Base-by-base conservation (phyloP, 2,888 invertebrate genomes). In the Baccha elongata region DNA sequence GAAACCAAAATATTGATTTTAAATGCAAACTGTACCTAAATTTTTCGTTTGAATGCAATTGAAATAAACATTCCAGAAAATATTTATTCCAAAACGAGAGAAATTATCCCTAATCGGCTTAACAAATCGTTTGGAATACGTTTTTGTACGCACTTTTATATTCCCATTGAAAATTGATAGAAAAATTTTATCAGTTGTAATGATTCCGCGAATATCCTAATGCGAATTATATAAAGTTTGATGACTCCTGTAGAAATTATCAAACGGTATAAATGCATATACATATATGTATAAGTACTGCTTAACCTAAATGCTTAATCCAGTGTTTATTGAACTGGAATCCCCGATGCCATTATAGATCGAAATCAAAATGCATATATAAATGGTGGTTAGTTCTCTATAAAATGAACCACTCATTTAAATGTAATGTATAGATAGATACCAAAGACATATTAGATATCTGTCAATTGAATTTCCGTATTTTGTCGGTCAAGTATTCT, bases 251-350 rank as follows among this genome's bases (percentile, higher is more conserved):
- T 58, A 40, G 23, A 58, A 40, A 35, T n/a, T n/a, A n/a, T n/a
- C n/a, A n/a, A n/a, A n/a, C n/a, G n/a, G n/a, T n/a, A n/a, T n/a
- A 6, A 40, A 40, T 4, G 4, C 13, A 37, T 13, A n/a, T 37
- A 40, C 13, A n/a, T n/a, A n/a, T n/a, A n/a, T 40, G 37, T 60
- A n/a, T 8, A 32, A 17, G 17, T 4, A 44, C 10, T 17, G 44
- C 44, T 44, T 60, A 60, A 60, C 60, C 60, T 44, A 42, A 60
- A 44, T 60, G 60, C 42, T 26, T 44, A 60, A 60, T 60, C 60
- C 8, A 29, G 13, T 26, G 44, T 29, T 44, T 29, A 60, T 60
- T 29, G 60, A 60, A 44, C 60, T 60, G 44, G 11, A 58, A 60
- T 29, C 29, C 19, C 44, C 60, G 13, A 42, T 58, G 42, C 40